Conservation (phyloP, 1,140 invertebrate genomes). For the Wasmannia auropunctata region DNA sequence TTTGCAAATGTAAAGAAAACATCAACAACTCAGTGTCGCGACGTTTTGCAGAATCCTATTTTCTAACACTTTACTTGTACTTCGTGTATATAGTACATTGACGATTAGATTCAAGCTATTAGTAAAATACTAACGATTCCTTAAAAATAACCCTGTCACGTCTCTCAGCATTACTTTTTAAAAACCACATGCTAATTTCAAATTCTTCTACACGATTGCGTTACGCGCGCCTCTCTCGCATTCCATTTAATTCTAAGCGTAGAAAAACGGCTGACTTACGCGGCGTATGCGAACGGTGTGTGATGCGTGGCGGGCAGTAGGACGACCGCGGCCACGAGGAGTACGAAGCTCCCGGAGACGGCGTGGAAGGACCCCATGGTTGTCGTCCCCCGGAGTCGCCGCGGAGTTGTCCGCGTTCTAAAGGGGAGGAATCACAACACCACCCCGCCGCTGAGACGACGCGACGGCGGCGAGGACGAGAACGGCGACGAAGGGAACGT, state of each 20-base stretch:
- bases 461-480: conserved; percentile 58
- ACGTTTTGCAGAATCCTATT: neutral
- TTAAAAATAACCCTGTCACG: neutral
- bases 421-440: conserved; percentile 40
- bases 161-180: neutral
- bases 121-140: neutral
- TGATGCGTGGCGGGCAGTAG: conserved; percentile 84
- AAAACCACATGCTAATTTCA: neutral
- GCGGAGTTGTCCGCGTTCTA: conserved; percentile 49
- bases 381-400: conserved; percentile 54
- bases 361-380: conserved; percentile 81
- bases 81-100: neutral
- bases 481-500: conserved; percentile 66
- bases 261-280: conserved; percentile 75
- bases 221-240: neutral
- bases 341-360: conserved; percentile 83
- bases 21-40: neutral
- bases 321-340: conserved; percentile 84
- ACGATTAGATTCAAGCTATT: neutral
- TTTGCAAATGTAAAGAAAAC: neutral
- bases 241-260: neutral
- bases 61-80: neutral
- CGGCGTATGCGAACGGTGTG: conserved; percentile 84
- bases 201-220: neutral
- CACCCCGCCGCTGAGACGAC: conserved; percentile 48